Evolutionary conservation across 2,113 vertebrate species (phyloP).

Genomic region (Pseudolaguvia tuberculata): DNA sequence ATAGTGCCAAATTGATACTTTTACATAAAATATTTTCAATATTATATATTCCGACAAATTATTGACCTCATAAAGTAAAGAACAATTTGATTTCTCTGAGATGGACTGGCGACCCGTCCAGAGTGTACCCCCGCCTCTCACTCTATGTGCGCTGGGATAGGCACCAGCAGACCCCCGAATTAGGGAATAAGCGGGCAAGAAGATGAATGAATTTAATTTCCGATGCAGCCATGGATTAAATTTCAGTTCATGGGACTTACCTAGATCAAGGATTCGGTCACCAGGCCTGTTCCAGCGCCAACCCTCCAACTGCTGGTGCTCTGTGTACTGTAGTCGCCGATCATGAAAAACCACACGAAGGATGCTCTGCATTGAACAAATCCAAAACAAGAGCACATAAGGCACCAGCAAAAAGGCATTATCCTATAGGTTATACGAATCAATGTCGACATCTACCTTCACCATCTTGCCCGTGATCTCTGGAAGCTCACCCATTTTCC

Average conservation of each 20-base stretch:
- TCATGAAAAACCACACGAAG: constrained; percentile 96
- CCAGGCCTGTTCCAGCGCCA: constrained; percentile 97
- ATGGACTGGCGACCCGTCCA: too few species aligned
- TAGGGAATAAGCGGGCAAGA: too few species aligned
- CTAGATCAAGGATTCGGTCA: constrained; percentile 91
- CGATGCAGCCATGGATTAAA: too few species aligned
- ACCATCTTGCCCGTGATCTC: constrained; percentile 95
- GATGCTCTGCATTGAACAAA: constrained; percentile 76
- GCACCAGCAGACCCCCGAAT: too few species aligned
- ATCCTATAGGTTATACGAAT: not conserved
- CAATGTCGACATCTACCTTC: constrained; percentile 73
- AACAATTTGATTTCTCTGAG: too few species aligned
- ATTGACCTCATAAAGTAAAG: too few species aligned
- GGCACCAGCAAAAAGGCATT: not conserved
- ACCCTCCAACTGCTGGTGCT: constrained; percentile 96
- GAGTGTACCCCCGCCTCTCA: too few species aligned
- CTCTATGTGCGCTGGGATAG: too few species aligned
- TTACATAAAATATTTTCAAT: too few species aligned
- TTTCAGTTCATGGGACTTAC: constrained; percentile 61
- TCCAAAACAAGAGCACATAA: not conserved
- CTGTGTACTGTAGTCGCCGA: constrained; percentile 90
- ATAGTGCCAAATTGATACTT: too few species aligned
- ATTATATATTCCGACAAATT: too few species aligned
- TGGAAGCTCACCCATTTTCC: constrained; percentile 91
- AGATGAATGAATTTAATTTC: too few species aligned